phyloP scores from a whole-genome alignment of 2,113 vertebrate species.

The Capra hircus region DNA sequence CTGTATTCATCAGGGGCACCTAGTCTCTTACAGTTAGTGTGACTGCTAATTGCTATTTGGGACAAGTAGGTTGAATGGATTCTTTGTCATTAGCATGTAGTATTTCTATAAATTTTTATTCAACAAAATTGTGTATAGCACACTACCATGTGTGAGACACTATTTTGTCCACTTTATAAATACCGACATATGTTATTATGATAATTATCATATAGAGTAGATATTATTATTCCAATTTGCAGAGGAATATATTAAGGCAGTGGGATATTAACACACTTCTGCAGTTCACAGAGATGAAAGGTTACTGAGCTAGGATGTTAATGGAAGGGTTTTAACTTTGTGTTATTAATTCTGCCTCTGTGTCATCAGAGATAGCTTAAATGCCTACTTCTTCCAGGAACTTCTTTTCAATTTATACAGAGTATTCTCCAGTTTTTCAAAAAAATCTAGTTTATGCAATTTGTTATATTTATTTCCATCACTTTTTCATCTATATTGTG shows the following conservation, averaged over 20 bases:
- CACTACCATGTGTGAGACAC: too few relatives aligned
- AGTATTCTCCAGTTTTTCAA: not conserved
- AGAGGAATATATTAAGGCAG: not conserved
- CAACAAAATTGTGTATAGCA: not conserved
- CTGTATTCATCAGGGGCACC: not conserved
- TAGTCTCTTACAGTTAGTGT: not conserved
- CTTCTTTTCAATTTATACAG: not conserved
- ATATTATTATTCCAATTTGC: not conserved
- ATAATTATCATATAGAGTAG: not conserved
- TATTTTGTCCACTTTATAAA: not conserved
- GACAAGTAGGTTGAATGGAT: not conserved
- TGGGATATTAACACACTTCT: not conserved
- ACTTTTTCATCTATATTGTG: not conserved
- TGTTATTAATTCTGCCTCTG: not conserved
- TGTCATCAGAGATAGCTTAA: not conserved
- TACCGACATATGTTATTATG: not conserved
- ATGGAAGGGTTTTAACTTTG: not conserved
- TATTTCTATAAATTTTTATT: not conserved
- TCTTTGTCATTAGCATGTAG: not conserved
- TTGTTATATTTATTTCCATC: not conserved
- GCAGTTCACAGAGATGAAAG: not conserved
- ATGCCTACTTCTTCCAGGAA: not conserved
- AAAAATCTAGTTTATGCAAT: not conserved
- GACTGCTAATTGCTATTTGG: not conserved
- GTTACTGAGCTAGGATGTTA: not conserved